phyloP scores from a whole-genome alignment of 92 coral and sea anemone species.

The Desmophyllum pertusum region DNA sequence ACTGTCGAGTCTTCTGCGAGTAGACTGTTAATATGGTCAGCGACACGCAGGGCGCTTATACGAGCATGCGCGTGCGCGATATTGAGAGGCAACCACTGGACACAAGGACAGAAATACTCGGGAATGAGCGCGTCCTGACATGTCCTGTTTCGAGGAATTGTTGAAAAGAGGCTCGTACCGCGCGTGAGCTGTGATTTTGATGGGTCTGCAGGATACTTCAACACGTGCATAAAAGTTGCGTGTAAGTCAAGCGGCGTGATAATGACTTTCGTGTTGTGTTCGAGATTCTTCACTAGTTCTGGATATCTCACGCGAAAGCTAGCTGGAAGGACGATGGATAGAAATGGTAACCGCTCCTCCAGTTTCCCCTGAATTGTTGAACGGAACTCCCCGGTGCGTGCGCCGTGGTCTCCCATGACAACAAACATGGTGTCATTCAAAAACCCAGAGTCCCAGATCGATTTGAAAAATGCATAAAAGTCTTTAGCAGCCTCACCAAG shows the following conservation, averaged over 20 bases:
- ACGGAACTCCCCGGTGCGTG: conserved; percentile 71
- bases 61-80: conserved; percentile 49
- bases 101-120: conserved; percentile 76
- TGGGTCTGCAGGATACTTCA: conserved; percentile 65
- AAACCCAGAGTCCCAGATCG: conserved; percentile 46
- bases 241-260: conserved; percentile 75
- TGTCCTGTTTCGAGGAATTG: conserved; percentile 46
- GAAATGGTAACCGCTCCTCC: conserved; percentile 76
- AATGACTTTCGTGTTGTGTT: conserved; percentile 54
- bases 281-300: conserved; percentile 49
- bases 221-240: conserved; percentile 76
- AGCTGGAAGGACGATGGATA: conserved; percentile 64
- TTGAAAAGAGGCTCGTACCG: conserved; percentile 63
- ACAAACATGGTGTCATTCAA: conserved; percentile 71
- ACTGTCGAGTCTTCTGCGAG: conserved; percentile 45
- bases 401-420: conserved; percentile 84
- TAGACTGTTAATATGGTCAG: conserved; percentile 51
- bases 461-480: conserved; percentile 44
- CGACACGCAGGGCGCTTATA: conserved; percentile 50
- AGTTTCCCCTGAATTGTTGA: conserved; percentile 78
- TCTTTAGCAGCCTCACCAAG: conserved; percentile 69
- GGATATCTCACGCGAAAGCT: conserved; percentile 51
- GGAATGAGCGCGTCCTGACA: conserved; percentile 73
- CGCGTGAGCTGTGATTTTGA: conserved; percentile 36
- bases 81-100: conserved; percentile 50